Evolutionary conservation across 2,113 vertebrate species (phyloP), one percentile per base, ranked within the genome.

Genomic region (Siniperca knerii): DNA sequence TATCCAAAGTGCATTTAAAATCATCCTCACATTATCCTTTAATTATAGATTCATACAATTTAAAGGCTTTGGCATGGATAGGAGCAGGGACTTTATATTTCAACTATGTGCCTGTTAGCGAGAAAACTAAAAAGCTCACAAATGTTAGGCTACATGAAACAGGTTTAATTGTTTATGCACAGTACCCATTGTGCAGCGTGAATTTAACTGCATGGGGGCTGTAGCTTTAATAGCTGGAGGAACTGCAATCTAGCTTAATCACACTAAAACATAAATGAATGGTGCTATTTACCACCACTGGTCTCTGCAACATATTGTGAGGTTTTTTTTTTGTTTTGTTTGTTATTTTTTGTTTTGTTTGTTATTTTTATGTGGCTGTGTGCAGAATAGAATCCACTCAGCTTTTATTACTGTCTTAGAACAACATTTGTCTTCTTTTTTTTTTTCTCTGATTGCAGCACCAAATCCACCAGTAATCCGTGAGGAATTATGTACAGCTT

Each of bases 401-500:
- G 7, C 81, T 80, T 83, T 75, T 66, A 82, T 92, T 75, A 40
- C 65, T 75, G 57, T 81, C 55, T 68, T 54, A 25, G 16, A 84
- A 79, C 66, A 64, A 80, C 58, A 52, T 87, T 79, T 81, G 46
- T 82, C 73, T 75, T 85, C 82, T 85, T 58, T 80, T 85, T 83
- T 85, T 58, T 82, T 80, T 81, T 78, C 86, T 80, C 65, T 44
- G 4, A 85, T 82, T 87, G 74, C 96, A 99, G 98, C 98, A 80
- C 98, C 98, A 68, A 98, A 96, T 94, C 96, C 98, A 57, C 97
- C 98, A 46, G 96, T 95, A 57, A 99, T 99, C 93, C 96, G 98
- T 46, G 97, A 98, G 95, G 98, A 99, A 90, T 96, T 99, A 75
- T 99, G 98, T 79, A 99, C 98, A 1, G 98, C 98, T 62, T 99